Evolutionary conservation across 2,113 vertebrate species (phyloP).

Genomic region (Lepisosteus oculatus): DNA sequence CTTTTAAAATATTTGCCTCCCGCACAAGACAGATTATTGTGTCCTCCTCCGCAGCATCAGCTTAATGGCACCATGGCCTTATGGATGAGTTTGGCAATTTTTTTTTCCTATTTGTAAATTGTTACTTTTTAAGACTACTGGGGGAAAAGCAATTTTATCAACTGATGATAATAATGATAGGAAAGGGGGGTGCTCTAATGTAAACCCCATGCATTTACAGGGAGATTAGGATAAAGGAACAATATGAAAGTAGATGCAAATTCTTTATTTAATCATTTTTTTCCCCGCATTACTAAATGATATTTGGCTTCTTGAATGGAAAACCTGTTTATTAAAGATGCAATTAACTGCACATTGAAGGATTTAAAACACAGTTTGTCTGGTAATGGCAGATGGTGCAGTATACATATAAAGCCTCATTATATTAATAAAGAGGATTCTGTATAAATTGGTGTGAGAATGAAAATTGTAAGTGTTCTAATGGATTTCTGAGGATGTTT

Average conservation of each 20-base stretch:
- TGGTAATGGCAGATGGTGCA: too few species aligned
- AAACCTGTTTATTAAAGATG: too few species aligned
- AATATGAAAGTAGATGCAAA: conserved; percentile 37
- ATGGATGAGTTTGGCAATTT: background rate
- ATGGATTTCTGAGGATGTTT: too few species aligned
- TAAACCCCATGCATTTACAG: conserved; percentile 48
- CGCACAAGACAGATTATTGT: conserved; percentile 8
- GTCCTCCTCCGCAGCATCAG: conserved; percentile 11
- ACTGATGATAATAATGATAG: conserved; percentile 52
- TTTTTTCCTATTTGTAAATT: conserved; percentile 7
- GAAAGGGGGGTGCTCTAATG: conserved; percentile 47
- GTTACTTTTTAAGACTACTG: background rate
- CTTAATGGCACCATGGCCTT: conserved; percentile 1
- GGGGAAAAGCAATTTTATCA: conserved; percentile 38
- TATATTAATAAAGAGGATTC: too few species aligned
- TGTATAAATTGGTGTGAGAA: too few species aligned
- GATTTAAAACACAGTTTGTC: too few species aligned
- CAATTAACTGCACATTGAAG: too few species aligned
- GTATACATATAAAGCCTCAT: too few species aligned
- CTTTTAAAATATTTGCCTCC: conserved; percentile 18
- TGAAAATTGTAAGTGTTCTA: too few species aligned
- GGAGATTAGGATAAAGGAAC: conserved; percentile 45
- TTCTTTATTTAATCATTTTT: conserved; percentile 38
- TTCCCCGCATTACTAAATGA: too few species aligned
- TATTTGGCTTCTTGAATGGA: too few species aligned